Conservation (phyloP, 2,113 vertebrate species). For the Oplegnathus fasciatus region DNA sequence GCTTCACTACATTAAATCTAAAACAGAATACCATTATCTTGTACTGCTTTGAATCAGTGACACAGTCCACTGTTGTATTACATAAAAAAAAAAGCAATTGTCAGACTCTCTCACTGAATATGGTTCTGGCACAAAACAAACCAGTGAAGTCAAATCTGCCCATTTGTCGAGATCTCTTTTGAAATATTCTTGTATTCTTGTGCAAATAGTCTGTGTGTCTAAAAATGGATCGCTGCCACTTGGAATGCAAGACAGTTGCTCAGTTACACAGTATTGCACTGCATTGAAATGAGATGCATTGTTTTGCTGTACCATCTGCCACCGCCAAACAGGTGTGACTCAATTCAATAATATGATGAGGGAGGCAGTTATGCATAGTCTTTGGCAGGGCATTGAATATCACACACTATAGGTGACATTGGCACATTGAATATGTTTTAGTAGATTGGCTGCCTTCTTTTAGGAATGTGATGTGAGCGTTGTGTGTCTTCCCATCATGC, state of each 20-base stretch:
- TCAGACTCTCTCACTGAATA: background rate
- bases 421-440: slow-evolving; percentile 36
- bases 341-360: slow-evolving; percentile 67
- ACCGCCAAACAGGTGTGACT: slow-evolving; percentile 77
- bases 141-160: slow-evolving; percentile 30
- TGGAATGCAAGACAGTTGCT: slow-evolving; percentile 64
- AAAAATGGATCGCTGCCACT: slow-evolving; percentile 67
- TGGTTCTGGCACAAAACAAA: slow-evolving; percentile 30
- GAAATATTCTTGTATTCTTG: slow-evolving; percentile 43
- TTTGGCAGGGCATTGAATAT: slow-evolving; percentile 49
- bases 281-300: slow-evolving; percentile 75
- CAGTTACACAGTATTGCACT: slow-evolving; percentile 60
- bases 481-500: background rate
- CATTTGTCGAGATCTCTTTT: slow-evolving; percentile 45
- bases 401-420: slow-evolving; percentile 43
- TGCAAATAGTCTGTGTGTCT: slow-evolving; percentile 50
- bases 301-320: slow-evolving; percentile 75
- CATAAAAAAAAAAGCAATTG: background rate
- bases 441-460: slow-evolving; percentile 34
- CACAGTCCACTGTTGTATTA: slow-evolving; percentile 15
- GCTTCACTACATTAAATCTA: slow-evolving; percentile 4
- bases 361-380: slow-evolving; percentile 46
- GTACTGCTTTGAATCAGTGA: slow-evolving; percentile 27
- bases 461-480: background rate
- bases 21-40: slow-evolving; percentile 19